Conservation (phyloP, 2,113 vertebrate genomes). For the Pygoscelis antarcticus region DNA sequence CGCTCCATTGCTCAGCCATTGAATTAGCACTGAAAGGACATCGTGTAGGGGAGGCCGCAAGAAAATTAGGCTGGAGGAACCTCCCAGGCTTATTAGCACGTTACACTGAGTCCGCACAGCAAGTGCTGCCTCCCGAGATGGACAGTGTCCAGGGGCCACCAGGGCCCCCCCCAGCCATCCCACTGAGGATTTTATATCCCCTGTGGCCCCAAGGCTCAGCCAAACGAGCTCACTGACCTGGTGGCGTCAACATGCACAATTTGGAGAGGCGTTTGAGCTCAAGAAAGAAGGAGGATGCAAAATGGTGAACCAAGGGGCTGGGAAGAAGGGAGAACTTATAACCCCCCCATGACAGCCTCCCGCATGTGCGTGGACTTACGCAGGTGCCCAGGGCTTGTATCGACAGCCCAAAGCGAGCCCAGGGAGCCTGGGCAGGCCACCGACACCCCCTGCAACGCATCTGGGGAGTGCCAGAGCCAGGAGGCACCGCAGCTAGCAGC, state of each 20-base stretch:
- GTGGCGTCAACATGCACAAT: fast-evolving
- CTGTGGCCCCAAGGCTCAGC: not conserved
- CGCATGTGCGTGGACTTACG: fast-evolving
- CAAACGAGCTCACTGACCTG: fast-evolving
- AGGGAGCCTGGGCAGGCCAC: not conserved
- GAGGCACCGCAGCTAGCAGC: fast-evolving
- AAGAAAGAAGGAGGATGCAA: too few species aligned
- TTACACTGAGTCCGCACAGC: not conserved
- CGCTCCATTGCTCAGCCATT: not conserved
- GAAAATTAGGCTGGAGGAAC: not conserved
- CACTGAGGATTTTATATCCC: not conserved
- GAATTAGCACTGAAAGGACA: not conserved
- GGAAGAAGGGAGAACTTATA: not conserved
- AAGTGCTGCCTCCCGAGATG: not conserved
- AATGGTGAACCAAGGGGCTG: not conserved
- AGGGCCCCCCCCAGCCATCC: not conserved
- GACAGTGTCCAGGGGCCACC: not conserved
- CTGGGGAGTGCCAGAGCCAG: not conserved
- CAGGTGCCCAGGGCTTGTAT: fast-evolving
- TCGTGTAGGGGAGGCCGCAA: fast-evolving
- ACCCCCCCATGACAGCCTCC: fast-evolving
- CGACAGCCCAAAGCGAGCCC: not conserved
- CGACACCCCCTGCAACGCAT: fast-evolving
- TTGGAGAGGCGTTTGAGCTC: not conserved
- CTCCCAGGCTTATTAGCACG: not conserved